A percentile compares a stretch with the other conserved stretches of the same genome.
Conservation (phyloP, 2,888 invertebrate species). For the Parelbella ahira region DNA sequence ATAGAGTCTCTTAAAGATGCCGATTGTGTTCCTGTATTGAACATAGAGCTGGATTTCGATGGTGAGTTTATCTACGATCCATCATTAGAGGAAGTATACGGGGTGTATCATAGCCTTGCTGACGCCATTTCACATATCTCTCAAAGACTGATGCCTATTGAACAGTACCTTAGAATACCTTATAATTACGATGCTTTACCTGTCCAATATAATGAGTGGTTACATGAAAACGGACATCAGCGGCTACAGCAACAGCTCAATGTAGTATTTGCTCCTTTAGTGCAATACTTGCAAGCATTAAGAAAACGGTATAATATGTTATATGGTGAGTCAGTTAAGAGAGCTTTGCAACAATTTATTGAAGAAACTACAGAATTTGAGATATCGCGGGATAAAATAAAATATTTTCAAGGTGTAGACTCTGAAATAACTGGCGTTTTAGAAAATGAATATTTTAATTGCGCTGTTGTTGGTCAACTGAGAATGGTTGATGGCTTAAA, state of each 20-base stretch:
- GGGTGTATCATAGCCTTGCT: slow-evolving; percentile 80
- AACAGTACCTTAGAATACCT: slow-evolving; percentile 65
- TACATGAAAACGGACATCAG: slow-evolving; percentile 71
- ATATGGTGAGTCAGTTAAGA: slow-evolving; percentile 72
- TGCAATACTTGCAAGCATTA: slow-evolving; percentile 74
- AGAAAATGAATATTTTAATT: slow-evolving; percentile 84
- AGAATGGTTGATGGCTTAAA: slow-evolving; percentile 83
- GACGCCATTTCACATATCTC: slow-evolving; percentile 78
- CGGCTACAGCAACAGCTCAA: slow-evolving; percentile 75
- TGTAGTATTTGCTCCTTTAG: slow-evolving; percentile 78
- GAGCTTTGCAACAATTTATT: slow-evolving; percentile 68
- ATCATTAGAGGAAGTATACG: slow-evolving; percentile 76
- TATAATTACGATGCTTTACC: slow-evolving; percentile 74
- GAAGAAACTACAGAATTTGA: slow-evolving; percentile 78
- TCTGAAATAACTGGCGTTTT: slow-evolving; percentile 82
- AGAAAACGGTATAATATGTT: slow-evolving; percentile 79
- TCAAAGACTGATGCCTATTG: slow-evolving; percentile 81
- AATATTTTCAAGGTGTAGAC: slow-evolving; percentile 81
- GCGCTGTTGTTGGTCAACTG: slow-evolving; percentile 82
- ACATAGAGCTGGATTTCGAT: slow-evolving; percentile 78
- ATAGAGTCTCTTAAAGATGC: slow-evolving; percentile 76
- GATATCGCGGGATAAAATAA: slow-evolving; percentile 81
- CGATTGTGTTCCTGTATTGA: slow-evolving; percentile 81
- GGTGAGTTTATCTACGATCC: slow-evolving; percentile 81
- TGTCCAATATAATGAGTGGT: slow-evolving; percentile 80